Conservation (phyloP, 2,888 invertebrate genomes). For the Ligdia adustata region DNA sequence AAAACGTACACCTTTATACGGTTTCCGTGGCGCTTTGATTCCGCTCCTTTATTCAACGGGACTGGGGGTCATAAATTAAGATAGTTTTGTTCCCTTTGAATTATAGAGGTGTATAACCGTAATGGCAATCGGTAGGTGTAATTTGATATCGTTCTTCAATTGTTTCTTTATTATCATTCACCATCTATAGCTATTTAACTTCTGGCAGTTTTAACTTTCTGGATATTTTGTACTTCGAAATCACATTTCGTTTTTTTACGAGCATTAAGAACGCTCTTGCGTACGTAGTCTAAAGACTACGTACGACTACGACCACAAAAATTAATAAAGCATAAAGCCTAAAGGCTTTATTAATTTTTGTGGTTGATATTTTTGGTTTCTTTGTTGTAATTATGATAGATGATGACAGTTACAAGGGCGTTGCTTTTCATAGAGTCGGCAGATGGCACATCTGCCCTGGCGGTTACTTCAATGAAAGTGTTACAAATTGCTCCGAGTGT, state of each 20-base stretch:
- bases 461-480: conserved; percentile 30
- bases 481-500: conserved; percentile 34
- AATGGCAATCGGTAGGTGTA: conserved; percentile 82
- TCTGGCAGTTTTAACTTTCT: conserved; percentile 28
- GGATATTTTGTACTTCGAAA: not conserved
- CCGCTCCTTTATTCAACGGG: conserved; percentile 79
- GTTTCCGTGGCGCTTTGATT: conserved; percentile 78
- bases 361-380: conserved; percentile 46
- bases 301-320: too few species aligned
- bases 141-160: conserved; percentile 74
- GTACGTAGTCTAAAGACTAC: too few species aligned
- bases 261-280: conserved; percentile 30
- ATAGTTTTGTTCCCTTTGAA: conserved; percentile 79
- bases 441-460: conserved; percentile 46
- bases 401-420: conserved; percentile 57
- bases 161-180: conserved; percentile 69
- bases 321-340: too few species aligned
- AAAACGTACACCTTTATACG: conserved; percentile 67
- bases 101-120: conserved; percentile 80
- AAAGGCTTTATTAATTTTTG: conserved; percentile 42
- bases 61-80: conserved; percentile 73
- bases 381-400: conserved; percentile 63
- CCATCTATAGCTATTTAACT: conserved; percentile 50
- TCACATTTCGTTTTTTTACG: conserved; percentile 26
- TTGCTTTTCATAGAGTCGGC: conserved; percentile 52